Evolutionary conservation across 2,888 invertebrate genomes (phyloP).

Genomic region (Merodon equestris): DNA sequence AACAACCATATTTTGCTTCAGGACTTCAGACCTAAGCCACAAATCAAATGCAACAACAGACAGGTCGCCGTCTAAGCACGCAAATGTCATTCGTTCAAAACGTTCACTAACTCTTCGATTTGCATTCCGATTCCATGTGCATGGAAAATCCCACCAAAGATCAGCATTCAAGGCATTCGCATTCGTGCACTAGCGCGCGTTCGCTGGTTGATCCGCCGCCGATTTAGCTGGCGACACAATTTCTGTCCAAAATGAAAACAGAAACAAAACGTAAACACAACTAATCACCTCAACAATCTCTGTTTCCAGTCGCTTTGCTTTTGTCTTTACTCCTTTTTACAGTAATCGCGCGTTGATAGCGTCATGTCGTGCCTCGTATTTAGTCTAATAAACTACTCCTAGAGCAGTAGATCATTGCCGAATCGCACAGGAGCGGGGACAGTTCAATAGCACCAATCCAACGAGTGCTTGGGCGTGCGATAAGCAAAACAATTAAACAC

Average conservation of each 20-base stretch:
- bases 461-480: constrained; percentile 40
- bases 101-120: constrained; percentile 32
- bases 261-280: constrained; percentile 3
- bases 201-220: background rate
- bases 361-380: constrained; percentile 20
- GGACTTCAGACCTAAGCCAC: too few relatives aligned
- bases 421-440: constrained; percentile 16
- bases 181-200: constrained; percentile 9
- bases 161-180: constrained; percentile 58
- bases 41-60: too few relatives aligned
- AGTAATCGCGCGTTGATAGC: constrained; percentile 8
- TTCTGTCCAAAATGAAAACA: constrained; percentile 36
- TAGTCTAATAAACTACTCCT: constrained; percentile 31
- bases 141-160: constrained; percentile 58
- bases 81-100: constrained; percentile 32
- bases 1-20: too few relatives aligned
- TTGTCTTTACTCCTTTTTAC: constrained; percentile 12
- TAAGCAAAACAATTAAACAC: constrained; percentile 53
- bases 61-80: background rate
- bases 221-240: constrained; percentile 62
- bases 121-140: constrained; percentile 46
- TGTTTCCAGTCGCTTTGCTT: constrained; percentile 12
- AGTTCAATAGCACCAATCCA: constrained; percentile 60
- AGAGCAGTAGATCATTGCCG: constrained; percentile 53
- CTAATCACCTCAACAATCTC: constrained; percentile 47